Conservation (phyloP, 1,140 invertebrate genomes). For the Micrasema longulum region DNA sequence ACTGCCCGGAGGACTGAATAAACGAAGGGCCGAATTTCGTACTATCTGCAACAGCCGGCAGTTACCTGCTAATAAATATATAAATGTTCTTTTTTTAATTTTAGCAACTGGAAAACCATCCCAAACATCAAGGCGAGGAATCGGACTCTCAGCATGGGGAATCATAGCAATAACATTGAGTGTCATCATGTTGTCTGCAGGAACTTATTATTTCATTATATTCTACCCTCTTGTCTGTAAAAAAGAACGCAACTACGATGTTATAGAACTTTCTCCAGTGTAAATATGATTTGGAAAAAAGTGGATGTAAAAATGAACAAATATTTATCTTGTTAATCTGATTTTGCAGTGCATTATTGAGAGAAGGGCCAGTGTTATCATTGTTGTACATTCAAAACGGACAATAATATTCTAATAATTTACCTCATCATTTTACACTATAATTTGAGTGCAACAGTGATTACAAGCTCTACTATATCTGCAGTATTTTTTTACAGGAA, state of each 20-base stretch:
- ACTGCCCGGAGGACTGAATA: too few species aligned
- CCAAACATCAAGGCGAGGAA: conserved; percentile 56
- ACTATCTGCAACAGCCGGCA: not conserved
- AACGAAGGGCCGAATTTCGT: not conserved
- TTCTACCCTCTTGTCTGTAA: conserved; percentile 73
- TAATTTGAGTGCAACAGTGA: too few species aligned
- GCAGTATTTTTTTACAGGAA: too few species aligned
- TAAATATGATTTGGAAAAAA: too few species aligned
- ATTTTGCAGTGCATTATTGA: too few species aligned
- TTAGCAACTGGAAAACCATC: conserved; percentile 17
- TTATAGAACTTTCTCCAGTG: conserved; percentile 70
- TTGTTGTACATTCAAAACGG: too few species aligned
- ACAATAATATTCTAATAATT: too few species aligned
- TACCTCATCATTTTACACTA: too few species aligned
- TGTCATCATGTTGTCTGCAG: conserved; percentile 67
- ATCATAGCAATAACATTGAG: conserved; percentile 69
- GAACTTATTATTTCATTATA: conserved; percentile 72
- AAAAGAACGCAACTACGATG: conserved; percentile 71
- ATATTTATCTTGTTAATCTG: too few species aligned
- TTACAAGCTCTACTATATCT: too few species aligned
- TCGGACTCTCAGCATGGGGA: conserved; percentile 72
- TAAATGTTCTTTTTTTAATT: conserved; percentile 17
- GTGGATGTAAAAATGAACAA: too few species aligned
- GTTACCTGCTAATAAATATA: not conserved
- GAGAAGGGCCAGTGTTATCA: too few species aligned